phyloP scores from a whole-genome alignment of 2,113 vertebrate species.

The Campylomormyrus numenius region DNA sequence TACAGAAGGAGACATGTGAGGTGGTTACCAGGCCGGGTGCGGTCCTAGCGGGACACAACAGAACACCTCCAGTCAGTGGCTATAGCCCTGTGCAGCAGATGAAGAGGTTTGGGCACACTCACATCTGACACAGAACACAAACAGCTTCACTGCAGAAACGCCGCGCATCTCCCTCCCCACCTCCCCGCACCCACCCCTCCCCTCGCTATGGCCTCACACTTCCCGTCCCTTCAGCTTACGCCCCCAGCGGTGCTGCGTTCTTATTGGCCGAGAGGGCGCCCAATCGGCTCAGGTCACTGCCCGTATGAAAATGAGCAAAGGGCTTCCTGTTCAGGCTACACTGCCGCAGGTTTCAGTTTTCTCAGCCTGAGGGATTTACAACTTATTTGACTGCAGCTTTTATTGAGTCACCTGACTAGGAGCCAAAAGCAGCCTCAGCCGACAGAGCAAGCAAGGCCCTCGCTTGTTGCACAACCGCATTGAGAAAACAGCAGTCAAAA shows the following conservation, averaged over 20 bases:
- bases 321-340: slow-evolving; percentile 26
- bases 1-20: slow-evolving; percentile 70
- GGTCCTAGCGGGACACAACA: slow-evolving; percentile 70
- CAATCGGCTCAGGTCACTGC: slow-evolving; percentile 39
- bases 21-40: slow-evolving; percentile 76
- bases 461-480: neutral
- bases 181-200: neutral
- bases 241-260: slow-evolving; percentile 43
- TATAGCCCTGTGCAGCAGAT: slow-evolving; percentile 81
- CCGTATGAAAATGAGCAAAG: slow-evolving; percentile 39
- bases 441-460: slow-evolving; percentile 8
- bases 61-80: slow-evolving; percentile 78
- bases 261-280: slow-evolving; percentile 48
- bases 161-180: slow-evolving; percentile 34
- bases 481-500: neutral
- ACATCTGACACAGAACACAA: slow-evolving; percentile 70
- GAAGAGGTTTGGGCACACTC: slow-evolving; percentile 78
- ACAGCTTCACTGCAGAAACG: slow-evolving; percentile 52
- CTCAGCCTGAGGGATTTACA: slow-evolving; percentile 19
- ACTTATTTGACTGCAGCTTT: slow-evolving; percentile 9
- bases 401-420: neutral
- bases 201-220: slow-evolving; percentile 29
- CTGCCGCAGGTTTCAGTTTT: slow-evolving; percentile 34
- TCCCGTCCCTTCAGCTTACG: slow-evolving; percentile 37
- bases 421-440: slow-evolving; percentile 13